Percentiles rank a stretch among this genome's conserved stretches.
Conservation (phyloP, 2,888 invertebrate genomes). For the Dinocampus coccinellae region DNA sequence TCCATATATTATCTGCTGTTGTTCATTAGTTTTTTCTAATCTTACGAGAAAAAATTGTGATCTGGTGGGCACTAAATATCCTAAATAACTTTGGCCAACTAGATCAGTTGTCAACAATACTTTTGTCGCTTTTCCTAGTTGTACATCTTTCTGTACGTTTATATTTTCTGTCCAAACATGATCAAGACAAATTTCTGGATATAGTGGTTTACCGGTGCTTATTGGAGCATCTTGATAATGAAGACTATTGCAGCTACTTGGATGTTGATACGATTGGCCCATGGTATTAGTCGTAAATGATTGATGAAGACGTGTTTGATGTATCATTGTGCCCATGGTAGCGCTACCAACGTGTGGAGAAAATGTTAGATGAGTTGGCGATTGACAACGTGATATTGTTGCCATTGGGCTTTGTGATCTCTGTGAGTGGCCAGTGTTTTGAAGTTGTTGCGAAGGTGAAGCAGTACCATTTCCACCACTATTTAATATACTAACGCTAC, state of each 20-base stretch:
- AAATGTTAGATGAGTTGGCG: constrained; percentile 64
- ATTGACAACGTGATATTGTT: constrained; percentile 69
- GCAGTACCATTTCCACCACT: constrained; percentile 39
- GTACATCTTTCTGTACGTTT: constrained; percentile 68
- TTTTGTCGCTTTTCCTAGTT: constrained; percentile 76
- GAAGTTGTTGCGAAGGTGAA: constrained; percentile 55
- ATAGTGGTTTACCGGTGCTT: constrained; percentile 74
- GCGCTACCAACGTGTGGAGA: constrained; percentile 57
- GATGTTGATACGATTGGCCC: constrained; percentile 56
- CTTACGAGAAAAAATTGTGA: constrained; percentile 79
- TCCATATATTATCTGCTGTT: constrained; percentile 82
- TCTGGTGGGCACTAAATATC: constrained; percentile 78
- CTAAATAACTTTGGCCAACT: constrained; percentile 86
- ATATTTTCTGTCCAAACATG: constrained; percentile 88
- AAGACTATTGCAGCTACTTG: constrained; percentile 55
- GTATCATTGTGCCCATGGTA: constrained; percentile 51
- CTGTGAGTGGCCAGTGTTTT: constrained; percentile 64
- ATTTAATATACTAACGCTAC: too few relatives aligned
- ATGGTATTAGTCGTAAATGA: constrained; percentile 57
- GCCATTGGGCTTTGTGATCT: constrained; percentile 72
- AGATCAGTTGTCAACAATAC: constrained; percentile 89
- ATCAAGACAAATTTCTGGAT: constrained; percentile 90
- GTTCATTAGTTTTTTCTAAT: constrained; percentile 76
- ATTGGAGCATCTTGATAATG: constrained; percentile 54
- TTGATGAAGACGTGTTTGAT: constrained; percentile 61